Evolutionary conservation across 2,797 vertebrate genomes (phyloP), one percentile per base, ranked within the genome.

Genomic region (Paramormyrops hopkinsi): DNA sequence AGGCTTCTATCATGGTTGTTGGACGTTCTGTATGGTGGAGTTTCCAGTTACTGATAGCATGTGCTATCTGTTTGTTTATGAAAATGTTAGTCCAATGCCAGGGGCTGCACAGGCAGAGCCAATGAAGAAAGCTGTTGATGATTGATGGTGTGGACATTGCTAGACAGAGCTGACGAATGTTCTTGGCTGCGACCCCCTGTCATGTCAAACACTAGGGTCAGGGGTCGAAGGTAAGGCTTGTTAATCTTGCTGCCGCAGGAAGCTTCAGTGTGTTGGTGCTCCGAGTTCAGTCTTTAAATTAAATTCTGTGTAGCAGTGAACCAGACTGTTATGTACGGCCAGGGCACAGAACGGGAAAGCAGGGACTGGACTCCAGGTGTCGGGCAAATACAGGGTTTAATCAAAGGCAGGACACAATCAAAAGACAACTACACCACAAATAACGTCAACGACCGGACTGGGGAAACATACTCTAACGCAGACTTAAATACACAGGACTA

Each of bases 41-140:
- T 82, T 44, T 46, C 4, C 41, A 82, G 76, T 79, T 82, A 82
- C 22, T 82, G 41, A 82, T 44, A 82, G 19, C 41, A 82, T 44
- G 76, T 82, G 76, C 76, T 82, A 44, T 82, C 41, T 82, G 76
- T 82, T 82, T 82, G 19, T 82, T 46, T 82, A 82, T 82, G 76
- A 41, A 82, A 82, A 82, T 82, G 76, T 44, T 46, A 44, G 41
- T 82, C 37, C 76, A 46, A 44, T 82, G 76, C 76, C 76, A 82
- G 69, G 69, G 69, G 69, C 69, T 73, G 14, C 33, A 33, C 69
- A 73, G 41, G 19, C 76, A 82, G 76, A 82, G 41, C 76, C 76
- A 82, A 82, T 46, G 41, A 46, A 46, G 41, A 46, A 82, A 82
- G 41, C 76, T 82, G 41, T 46, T 46, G 76, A 82, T 82, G 76